phyloP scores from a whole-genome alignment of 2,888 invertebrate species.

The Syrista parreyssii region DNA sequence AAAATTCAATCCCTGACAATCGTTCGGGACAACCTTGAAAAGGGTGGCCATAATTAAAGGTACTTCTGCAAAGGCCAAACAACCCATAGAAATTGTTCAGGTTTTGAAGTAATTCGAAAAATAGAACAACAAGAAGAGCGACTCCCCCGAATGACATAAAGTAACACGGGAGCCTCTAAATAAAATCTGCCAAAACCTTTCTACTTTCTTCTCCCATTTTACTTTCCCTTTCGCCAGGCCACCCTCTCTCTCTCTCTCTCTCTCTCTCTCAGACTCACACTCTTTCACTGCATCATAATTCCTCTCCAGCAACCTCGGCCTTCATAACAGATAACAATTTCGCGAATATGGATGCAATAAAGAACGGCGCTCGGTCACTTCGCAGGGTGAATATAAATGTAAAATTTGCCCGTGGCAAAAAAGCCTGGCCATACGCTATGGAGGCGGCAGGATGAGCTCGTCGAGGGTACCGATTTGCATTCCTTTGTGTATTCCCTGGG shows the following conservation, averaged over 20 bases:
- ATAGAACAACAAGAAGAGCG: not conserved
- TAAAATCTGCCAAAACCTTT: not conserved
- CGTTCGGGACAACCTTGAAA: not conserved
- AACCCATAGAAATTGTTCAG: not conserved
- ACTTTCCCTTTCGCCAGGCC: too few species aligned
- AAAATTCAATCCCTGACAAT: not conserved
- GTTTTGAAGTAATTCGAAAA: not conserved
- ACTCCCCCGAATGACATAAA: not conserved
- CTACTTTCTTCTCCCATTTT: not conserved
- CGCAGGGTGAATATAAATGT: constrained; percentile 37
- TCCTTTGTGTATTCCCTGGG: constrained; percentile 28
- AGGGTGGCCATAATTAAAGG: not conserved
- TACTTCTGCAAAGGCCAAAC: not conserved
- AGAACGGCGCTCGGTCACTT: constrained; percentile 19
- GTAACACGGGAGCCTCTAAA: not conserved
- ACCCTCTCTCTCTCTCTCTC: not conserved
- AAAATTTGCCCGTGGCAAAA: constrained; percentile 6
- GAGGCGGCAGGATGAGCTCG: not conserved
- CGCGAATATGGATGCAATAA: constrained; percentile 18
- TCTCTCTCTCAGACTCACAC: not conserved
- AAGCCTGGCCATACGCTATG: not conserved
- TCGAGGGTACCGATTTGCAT: constrained; percentile 29
- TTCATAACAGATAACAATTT: constrained; percentile 32
- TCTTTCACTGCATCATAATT: not conserved
- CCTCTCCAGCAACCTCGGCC: constrained; percentile 15